Base-by-base conservation (phyloP, 2,888 invertebrate genomes). In the Sisyra terminalis region DNA sequence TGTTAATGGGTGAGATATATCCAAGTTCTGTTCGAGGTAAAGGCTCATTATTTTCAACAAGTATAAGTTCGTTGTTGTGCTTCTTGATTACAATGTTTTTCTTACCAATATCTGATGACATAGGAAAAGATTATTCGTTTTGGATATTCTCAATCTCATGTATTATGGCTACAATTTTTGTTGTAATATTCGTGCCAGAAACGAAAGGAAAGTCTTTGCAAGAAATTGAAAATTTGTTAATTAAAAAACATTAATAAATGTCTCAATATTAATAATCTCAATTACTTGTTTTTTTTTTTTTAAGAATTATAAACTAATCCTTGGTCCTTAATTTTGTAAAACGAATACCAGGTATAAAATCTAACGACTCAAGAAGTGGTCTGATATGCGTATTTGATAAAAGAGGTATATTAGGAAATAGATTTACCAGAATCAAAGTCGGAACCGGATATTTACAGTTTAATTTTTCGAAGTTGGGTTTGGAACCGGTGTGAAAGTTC, bases 151-250 rank as follows among this genome's bases (percentile, higher is more conserved):
- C 75, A 2, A 60, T 58, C 1, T 75, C 69, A 53, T 78, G 78
- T 48, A 52, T 69, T 1, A 11, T 70, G 1, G 67, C 77, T 0
- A 78, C 79, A 56, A 65, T 82, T 55, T 92, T 89, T 62, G 75
- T 80, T 0, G 59, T 77, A 40, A 70, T 79, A 50, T 57, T 78
- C 42, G 72, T 93, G 11, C 87, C 90, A 3, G 92, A 92, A 65
- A 92, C 92, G 0, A 89, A 86, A 61, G 90, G 89, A 34, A 80
- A 84, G 63, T 81, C 81, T 51, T 70, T 89, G 52, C 76, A 80
- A 54, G 76, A 92, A 64, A 90, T 92, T 48, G 83, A 85, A 60
- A 71, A 75, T 35, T 70, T 74, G 51, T 59, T 79, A 4, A 64
- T 61, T 10, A 71, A 72, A 4, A 63, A 24, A 7, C 3, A 24